phyloP scores from a whole-genome alignment of 2,888 invertebrate species.

The Caenorhabditis doughertyi region DNA sequence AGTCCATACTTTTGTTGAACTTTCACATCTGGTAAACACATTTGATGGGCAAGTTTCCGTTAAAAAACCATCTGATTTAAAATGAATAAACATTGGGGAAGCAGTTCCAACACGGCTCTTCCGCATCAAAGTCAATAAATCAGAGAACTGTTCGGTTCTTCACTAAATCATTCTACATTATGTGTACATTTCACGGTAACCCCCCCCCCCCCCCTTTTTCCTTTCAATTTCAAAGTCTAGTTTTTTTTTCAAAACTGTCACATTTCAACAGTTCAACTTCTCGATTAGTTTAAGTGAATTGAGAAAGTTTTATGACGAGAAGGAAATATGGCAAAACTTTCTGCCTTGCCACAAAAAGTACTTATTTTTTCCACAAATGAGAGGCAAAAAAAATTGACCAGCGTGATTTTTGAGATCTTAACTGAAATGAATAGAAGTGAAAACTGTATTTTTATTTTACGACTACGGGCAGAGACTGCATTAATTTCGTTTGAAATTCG shows the following conservation, averaged over 20 bases:
- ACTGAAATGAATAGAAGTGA: slow-evolving; percentile 5
- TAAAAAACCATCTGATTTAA: slow-evolving; percentile 27
- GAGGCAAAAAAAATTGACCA: neutral
- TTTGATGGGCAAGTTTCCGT: slow-evolving; percentile 1
- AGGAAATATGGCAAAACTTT: neutral
- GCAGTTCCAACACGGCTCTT: slow-evolving; percentile 28
- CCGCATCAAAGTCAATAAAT: slow-evolving; percentile 57
- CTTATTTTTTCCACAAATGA: neutral
- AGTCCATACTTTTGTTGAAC: slow-evolving; percentile 7
- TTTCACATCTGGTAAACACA: slow-evolving; percentile 19
- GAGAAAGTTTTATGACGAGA: neutral
- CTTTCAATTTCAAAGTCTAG: slow-evolving; percentile 10
- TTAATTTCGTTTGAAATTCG: slow-evolving; percentile 45
- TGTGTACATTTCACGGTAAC: slow-evolving; percentile 57
- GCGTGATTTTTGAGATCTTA: slow-evolving; percentile 53
- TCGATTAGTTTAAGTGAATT: slow-evolving; percentile 14
- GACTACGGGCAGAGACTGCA: slow-evolving; percentile 33
- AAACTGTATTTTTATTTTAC: slow-evolving; percentile 36
- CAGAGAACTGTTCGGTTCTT: slow-evolving; percentile 38
- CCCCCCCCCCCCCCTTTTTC: slow-evolving; percentile 2
- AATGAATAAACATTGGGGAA: slow-evolving; percentile 28
- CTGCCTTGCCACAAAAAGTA: neutral
- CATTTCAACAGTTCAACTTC: neutral
- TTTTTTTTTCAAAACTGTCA: slow-evolving; percentile 13
- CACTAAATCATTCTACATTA: slow-evolving; percentile 58